These are phyloP conservation scores for Mechanitis messenoides DNA, from an alignment of 2,888 invertebrate species.

Conservation along the genomic window DNA sequence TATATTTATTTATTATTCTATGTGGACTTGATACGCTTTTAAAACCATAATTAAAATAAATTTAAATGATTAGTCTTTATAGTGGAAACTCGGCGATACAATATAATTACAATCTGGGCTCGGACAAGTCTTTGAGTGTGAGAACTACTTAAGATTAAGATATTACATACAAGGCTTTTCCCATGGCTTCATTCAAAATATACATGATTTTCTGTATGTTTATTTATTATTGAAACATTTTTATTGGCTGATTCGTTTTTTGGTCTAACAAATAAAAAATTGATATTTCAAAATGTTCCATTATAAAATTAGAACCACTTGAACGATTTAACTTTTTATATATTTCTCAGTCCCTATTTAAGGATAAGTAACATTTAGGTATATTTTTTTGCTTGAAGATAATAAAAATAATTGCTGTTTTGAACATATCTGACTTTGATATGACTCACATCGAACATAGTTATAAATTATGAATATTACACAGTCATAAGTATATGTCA, in stretches of 20 bases:
- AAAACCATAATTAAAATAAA: not conserved
- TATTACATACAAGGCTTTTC: conserved; percentile 18
- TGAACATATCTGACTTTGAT: not conserved
- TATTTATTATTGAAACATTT: no score
- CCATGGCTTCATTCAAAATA: conserved; percentile 7
- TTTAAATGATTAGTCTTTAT: conserved; percentile 7
- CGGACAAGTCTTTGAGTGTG: conserved; percentile 23
- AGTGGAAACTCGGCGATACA: conserved; percentile 13
- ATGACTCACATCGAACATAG: conserved; percentile 1
- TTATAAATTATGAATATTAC: not conserved
- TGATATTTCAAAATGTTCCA: no score
- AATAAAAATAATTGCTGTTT: not conserved
- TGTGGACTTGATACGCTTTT: not conserved
- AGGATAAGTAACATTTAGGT: not conserved
- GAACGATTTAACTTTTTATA: not conserved
- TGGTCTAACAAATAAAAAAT: no score
- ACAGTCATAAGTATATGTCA: conserved; percentile 4
- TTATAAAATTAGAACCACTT: not conserved
- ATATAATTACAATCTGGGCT: conserved; percentile 20
- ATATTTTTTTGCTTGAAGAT: not conserved
- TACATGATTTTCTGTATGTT: no score
- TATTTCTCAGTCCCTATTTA: not conserved
- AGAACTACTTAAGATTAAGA: conserved; percentile 22
- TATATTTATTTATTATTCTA: no score
- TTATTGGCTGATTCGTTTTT: not conserved